Conservation (phyloP, 2,888 invertebrate genomes). For the Ophonus ardosiacus region DNA sequence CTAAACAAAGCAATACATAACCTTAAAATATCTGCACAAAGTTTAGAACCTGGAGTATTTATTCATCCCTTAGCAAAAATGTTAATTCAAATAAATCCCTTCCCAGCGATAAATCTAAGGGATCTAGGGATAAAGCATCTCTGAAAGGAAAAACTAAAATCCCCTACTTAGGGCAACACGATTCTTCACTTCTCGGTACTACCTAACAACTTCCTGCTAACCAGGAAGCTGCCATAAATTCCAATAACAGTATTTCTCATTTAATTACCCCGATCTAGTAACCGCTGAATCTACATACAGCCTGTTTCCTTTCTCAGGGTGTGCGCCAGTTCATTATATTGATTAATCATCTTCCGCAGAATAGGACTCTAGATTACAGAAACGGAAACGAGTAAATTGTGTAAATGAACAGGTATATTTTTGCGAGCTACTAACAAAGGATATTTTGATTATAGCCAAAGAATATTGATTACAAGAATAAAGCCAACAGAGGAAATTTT, state of each 20-base stretch:
- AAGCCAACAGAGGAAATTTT: too few species aligned
- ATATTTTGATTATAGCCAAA: too few species aligned
- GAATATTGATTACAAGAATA: too few species aligned
- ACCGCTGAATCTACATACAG: conserved; percentile 24
- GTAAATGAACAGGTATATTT: not conserved
- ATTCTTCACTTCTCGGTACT: conserved; percentile 32
- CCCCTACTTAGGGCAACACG: conserved; percentile 34
- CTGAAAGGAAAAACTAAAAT: conserved; percentile 37
- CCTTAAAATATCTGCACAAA: not conserved
- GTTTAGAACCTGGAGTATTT: not conserved
- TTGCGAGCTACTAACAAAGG: too few species aligned
- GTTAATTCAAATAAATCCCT: conserved; percentile 37
- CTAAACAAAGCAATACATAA: too few species aligned
- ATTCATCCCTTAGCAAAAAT: conserved; percentile 11
- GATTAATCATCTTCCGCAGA: conserved; percentile 44
- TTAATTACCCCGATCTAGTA: conserved; percentile 49
- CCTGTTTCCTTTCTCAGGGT: not conserved
- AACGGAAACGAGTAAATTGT: not conserved
- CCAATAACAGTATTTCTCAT: conserved; percentile 54
- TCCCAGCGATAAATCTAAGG: conserved; percentile 11
- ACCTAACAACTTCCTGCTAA: not conserved
- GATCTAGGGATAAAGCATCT: conserved; percentile 7
- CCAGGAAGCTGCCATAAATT: conserved; percentile 48
- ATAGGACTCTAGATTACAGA: not conserved
- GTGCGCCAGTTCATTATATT: conserved; percentile 48